These are phyloP conservation scores for Euwallacea fornicatus DNA, from an alignment of 1,140 invertebrate genomes.

Conservation along the genomic window DNA sequence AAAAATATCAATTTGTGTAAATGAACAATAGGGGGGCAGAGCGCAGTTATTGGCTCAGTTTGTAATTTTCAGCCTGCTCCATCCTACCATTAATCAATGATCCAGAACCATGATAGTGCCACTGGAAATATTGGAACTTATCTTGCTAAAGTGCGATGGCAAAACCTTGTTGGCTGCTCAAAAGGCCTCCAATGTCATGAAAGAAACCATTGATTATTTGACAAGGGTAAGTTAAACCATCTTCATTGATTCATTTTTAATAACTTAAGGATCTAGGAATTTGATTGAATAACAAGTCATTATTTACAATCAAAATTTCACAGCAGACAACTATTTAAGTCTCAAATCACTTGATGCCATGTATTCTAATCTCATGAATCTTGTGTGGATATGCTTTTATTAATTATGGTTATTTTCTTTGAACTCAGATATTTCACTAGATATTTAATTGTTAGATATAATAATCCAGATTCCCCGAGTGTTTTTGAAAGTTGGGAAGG, in stretches of 20 bases:
- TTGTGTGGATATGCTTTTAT: too few species aligned
- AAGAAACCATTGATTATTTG: conserved; percentile 44
- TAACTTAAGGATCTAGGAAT: background rate
- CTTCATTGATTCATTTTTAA: background rate
- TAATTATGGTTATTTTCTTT: too few species aligned
- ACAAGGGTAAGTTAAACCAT: conserved; percentile 37
- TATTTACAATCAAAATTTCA: too few species aligned
- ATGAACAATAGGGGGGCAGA: conserved; percentile 19
- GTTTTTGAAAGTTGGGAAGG: too few species aligned
- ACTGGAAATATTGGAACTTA: conserved; percentile 47
- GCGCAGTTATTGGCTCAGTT: conserved; percentile 23
- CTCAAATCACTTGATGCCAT: too few species aligned
- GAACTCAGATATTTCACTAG: too few species aligned
- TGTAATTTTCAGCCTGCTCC: background rate
- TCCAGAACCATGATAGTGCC: conserved; percentile 42
- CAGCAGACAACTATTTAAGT: too few species aligned
- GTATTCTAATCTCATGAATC: too few species aligned
- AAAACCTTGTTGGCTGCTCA: conserved; percentile 45
- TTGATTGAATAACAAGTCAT: background rate
- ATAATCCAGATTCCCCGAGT: too few species aligned
- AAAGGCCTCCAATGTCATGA: conserved; percentile 40
- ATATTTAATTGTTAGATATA: too few species aligned
- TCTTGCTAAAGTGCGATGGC: conserved; percentile 48
- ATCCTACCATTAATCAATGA: too few species aligned
- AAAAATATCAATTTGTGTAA: conserved; percentile 33